These are phyloP conservation scores for Ostrea denselamellosa DNA, from an alignment of 1,140 invertebrate genomes.

Conservation along the genomic window DNA sequence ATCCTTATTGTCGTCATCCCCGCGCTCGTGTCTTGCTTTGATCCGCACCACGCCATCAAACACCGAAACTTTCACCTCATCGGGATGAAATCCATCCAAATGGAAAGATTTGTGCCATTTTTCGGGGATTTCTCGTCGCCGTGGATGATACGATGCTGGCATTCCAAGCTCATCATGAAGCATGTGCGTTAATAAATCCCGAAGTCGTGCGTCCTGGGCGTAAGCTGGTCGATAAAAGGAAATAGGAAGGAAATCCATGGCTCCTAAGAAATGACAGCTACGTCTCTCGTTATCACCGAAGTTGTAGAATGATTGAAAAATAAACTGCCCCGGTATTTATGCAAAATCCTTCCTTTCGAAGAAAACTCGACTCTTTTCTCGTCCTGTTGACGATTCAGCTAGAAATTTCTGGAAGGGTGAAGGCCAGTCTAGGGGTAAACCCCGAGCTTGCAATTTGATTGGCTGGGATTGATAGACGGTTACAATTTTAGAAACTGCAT, in stretches of 20 bases:
- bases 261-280: not conserved
- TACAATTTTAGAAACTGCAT: too few relatives aligned
- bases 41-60: not conserved
- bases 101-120: slow-evolving; percentile 25
- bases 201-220: not conserved
- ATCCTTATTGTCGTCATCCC: slow-evolving; percentile 16
- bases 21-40: not conserved
- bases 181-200: not conserved
- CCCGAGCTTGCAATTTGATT: not conserved
- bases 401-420: not conserved
- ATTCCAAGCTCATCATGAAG: not conserved
- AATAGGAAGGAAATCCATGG: slow-evolving; percentile 13
- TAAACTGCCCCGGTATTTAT: not conserved
- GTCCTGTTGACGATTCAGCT: not conserved
- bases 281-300: not conserved
- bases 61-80: slow-evolving; percentile 23
- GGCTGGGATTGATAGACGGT: not conserved
- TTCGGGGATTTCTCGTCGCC: not conserved
- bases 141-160: not conserved
- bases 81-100: not conserved
- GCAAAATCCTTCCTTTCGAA: not conserved
- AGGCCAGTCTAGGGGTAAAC: not conserved
- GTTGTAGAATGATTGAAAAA: not conserved
- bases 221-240: not conserved
- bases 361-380: not conserved